Conservation (phyloP, 2,888 invertebrate species). For the Ferrisia virgata region DNA sequence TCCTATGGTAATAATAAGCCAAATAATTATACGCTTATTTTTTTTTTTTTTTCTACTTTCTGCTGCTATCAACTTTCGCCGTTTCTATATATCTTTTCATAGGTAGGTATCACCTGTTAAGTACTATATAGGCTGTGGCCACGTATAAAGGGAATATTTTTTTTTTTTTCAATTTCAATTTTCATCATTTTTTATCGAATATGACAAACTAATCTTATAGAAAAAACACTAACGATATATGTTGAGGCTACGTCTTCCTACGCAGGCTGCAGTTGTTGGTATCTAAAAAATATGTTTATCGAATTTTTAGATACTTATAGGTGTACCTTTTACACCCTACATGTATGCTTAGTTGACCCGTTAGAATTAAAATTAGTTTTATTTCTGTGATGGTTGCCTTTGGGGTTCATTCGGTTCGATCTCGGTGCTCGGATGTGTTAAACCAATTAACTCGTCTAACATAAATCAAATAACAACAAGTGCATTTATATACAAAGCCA, state of each 20-base stretch:
- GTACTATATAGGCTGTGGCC: too few relatives aligned
- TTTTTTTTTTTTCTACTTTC: slow-evolving; percentile 40
- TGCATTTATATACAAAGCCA: neutral
- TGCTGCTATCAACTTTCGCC: slow-evolving; percentile 39
- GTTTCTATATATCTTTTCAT: neutral
- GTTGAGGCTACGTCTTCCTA: neutral
- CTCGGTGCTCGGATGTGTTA: neutral
- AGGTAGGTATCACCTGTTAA: neutral
- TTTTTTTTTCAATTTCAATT: neutral
- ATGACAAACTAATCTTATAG: neutral
- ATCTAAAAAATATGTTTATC: too few relatives aligned
- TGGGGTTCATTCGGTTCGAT: neutral
- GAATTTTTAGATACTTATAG: too few relatives aligned
- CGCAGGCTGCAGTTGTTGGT: too few relatives aligned
- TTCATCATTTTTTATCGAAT: neutral
- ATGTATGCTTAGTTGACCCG: neutral
- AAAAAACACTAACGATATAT: neutral
- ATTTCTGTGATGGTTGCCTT: neutral
- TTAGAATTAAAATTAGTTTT: neutral
- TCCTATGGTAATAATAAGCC: slow-evolving; percentile 37
- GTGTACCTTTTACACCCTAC: neutral
- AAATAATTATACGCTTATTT: slow-evolving; percentile 40
- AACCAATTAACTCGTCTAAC: slow-evolving; percentile 13
- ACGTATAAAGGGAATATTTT: neutral
- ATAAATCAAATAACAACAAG: slow-evolving; percentile 15